Percentiles rank a stretch among this genome's conserved stretches.
Conservation (phyloP, 2,113 vertebrate species). For the Azemiops feae region DNA sequence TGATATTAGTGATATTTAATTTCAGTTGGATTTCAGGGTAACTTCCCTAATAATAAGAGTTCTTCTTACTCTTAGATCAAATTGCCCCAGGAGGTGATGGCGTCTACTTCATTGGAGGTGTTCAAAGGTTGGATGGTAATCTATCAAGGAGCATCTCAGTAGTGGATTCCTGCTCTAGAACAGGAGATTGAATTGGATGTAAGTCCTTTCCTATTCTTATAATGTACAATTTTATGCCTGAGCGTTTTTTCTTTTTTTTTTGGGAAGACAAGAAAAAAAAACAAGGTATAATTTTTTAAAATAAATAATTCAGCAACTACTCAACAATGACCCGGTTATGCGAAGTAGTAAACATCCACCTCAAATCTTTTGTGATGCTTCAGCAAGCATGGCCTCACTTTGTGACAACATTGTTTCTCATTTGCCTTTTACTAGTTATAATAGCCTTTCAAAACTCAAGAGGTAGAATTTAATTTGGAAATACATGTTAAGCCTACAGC, state of each 20-base stretch:
- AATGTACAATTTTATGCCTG: not conserved
- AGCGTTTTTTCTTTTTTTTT: not conserved
- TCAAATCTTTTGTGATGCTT: slow-evolving; percentile 32
- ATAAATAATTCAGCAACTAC: not conserved
- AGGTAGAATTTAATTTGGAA: not conserved
- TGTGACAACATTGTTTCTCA: slow-evolving; percentile 11
- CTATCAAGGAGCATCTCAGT: not conserved
- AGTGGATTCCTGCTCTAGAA: not conserved
- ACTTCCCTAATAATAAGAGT: not conserved
- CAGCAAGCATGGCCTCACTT: slow-evolving; percentile 14
- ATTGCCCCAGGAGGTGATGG: not conserved
- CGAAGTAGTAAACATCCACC: not conserved
- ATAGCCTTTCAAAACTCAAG: slow-evolving; percentile 7
- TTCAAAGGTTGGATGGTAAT: not conserved
- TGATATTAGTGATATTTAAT: not conserved
- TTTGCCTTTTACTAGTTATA: not conserved
- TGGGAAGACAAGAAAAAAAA: not conserved
- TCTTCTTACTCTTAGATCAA: not conserved
- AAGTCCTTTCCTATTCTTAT: not conserved
- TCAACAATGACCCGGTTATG: not conserved
- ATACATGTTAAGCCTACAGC: not conserved
- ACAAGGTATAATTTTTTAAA: not conserved
- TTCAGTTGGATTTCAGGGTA: not conserved
- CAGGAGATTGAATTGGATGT: not conserved
- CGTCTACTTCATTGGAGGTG: not conserved